These are phyloP conservation scores for Corythornis cristatus DNA, from an alignment of 2,113 vertebrate genomes.

Conservation along the genomic window DNA sequence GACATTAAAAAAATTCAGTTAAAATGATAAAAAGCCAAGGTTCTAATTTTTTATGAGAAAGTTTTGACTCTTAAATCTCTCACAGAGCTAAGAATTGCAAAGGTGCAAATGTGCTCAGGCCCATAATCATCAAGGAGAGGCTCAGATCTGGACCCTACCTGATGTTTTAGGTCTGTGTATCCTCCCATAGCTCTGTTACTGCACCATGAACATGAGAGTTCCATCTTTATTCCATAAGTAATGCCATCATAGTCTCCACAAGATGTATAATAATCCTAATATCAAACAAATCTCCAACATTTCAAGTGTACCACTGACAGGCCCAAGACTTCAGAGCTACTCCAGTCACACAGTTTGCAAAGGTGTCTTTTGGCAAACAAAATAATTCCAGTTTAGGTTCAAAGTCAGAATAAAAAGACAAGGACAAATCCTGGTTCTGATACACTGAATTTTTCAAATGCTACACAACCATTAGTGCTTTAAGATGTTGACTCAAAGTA, in stretches of 20 bases:
- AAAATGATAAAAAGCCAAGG: not conserved
- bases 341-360: not conserved
- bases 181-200: not conserved
- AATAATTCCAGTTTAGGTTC: not conserved
- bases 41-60: not conserved
- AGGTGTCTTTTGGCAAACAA: not conserved
- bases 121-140: not conserved
- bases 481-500: not conserved
- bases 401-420: not conserved
- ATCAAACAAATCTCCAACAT: not conserved
- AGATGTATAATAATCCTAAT: not conserved
- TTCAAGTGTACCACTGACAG: not conserved
- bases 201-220: not conserved
- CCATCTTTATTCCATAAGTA: not conserved
- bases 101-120: not conserved
- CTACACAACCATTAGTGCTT: not conserved
- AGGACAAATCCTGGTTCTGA: not conserved
- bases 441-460: not conserved
- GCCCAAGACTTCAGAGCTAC: not conserved
- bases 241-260: not conserved
- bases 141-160: not conserved
- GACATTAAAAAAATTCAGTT: not conserved
- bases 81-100: not conserved
- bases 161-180: not conserved
- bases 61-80: not conserved